Conservation (phyloP, 2,888 invertebrate species). For the Elegia similella region DNA sequence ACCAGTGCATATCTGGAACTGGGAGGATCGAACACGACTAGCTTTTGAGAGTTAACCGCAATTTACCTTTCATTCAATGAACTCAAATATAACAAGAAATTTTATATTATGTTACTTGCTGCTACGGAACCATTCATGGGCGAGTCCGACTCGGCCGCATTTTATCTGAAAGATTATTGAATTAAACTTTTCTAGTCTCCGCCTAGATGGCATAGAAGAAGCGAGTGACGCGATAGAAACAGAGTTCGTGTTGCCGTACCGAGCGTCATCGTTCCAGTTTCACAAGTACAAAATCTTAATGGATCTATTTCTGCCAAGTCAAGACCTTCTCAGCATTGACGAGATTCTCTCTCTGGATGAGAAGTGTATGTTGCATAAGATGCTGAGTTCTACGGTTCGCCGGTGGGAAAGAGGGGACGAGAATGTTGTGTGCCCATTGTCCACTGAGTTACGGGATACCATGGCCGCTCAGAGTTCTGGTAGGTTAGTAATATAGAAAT, state of each 20-base stretch:
- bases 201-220: slow-evolving; percentile 83
- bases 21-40: too few relatives aligned
- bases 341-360: slow-evolving; percentile 66
- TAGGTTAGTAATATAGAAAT: slow-evolving; percentile 50
- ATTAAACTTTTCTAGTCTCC: slow-evolving; percentile 63
- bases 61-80: too few relatives aligned
- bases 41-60: too few relatives aligned
- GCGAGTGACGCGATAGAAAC: slow-evolving; percentile 68
- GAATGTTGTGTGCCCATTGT: slow-evolving; percentile 70
- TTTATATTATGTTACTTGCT: too few relatives aligned
- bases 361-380: slow-evolving; percentile 74
- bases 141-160: too few relatives aligned
- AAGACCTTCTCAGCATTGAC: slow-evolving; percentile 56
- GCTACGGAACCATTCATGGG: too few relatives aligned
- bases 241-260: slow-evolving; percentile 77
- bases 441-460: slow-evolving; percentile 52
- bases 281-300: slow-evolving; percentile 81
- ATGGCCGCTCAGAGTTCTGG: slow-evolving; percentile 45
- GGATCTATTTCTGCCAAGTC: slow-evolving; percentile 81
- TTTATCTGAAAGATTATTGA: too few relatives aligned
- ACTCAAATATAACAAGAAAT: too few relatives aligned
- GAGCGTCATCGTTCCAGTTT: slow-evolving; percentile 82
- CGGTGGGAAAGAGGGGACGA: slow-evolving; percentile 83
- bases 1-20: too few relatives aligned
- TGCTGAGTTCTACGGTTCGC: slow-evolving; percentile 82